Conservation (phyloP, 2,888 invertebrate genomes). For the Tyria jacobaeae region DNA sequence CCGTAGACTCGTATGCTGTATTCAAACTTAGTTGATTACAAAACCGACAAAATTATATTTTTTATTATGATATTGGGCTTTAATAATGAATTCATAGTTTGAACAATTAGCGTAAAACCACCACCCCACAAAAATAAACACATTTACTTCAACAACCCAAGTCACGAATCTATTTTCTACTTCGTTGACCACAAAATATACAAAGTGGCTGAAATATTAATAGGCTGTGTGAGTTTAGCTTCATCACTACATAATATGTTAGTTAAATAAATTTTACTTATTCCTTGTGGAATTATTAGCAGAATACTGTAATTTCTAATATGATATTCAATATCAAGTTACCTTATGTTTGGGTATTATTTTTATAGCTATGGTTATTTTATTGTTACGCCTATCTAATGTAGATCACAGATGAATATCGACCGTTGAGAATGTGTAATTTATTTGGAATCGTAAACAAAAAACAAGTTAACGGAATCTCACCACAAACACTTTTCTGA, state of each 20-base stretch:
- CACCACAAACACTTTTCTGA: slow-evolving; percentile 31
- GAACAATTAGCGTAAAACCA: slow-evolving; percentile 7
- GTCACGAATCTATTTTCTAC: slow-evolving; percentile 9
- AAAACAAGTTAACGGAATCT: slow-evolving; percentile 34
- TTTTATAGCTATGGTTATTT: slow-evolving; percentile 1
- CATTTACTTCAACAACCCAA: slow-evolving; percentile 8
- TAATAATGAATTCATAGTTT: slow-evolving; percentile 7
- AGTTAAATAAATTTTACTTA: slow-evolving; percentile 22
- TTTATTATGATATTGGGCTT: background rate
- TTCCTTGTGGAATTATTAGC: slow-evolving; percentile 8
- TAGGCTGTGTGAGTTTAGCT: slow-evolving; percentile 17
- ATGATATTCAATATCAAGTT: slow-evolving; percentile 5
- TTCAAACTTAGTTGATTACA: background rate
- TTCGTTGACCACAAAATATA: slow-evolving; percentile 11
- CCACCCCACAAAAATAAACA: slow-evolving; percentile 3
- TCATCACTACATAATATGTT: slow-evolving; percentile 20
- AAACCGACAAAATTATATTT: slow-evolving; percentile 3
- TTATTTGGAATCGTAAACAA: slow-evolving; percentile 44
- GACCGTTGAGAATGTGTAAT: slow-evolving; percentile 29
- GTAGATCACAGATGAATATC: slow-evolving; percentile 27
- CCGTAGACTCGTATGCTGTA: no score
- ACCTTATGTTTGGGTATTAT: slow-evolving; percentile 7
- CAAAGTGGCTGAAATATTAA: slow-evolving; percentile 15
- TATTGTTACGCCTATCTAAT: slow-evolving; percentile 13
- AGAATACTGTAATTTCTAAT: slow-evolving; percentile 6